These are phyloP conservation scores for Temnothorax longispinosus DNA, from an alignment of 1,140 invertebrate genomes.

Conservation along the genomic window DNA sequence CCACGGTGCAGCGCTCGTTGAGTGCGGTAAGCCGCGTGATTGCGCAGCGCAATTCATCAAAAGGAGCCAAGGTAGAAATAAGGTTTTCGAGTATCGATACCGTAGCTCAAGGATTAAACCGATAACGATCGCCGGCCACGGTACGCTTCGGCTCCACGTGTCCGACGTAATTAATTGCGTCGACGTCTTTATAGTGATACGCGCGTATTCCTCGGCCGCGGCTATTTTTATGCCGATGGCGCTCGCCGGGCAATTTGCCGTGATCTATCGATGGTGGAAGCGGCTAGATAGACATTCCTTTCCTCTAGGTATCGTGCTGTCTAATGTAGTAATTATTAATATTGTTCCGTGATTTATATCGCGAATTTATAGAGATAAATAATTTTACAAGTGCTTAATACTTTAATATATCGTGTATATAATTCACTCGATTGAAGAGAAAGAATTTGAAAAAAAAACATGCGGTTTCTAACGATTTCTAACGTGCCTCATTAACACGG, in stretches of 20 bases:
- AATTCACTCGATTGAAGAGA: neutral
- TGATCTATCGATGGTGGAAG: constrained; percentile 30
- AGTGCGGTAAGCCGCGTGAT: neutral
- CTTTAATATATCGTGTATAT: neutral
- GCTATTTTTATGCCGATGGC: constrained; percentile 11
- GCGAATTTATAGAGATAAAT: neutral
- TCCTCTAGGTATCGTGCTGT: neutral
- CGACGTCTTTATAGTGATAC: constrained; percentile 44
- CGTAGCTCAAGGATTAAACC: constrained; percentile 44
- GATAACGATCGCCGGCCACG: constrained; percentile 47
- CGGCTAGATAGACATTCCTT: neutral
- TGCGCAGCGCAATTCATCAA: constrained; percentile 56
- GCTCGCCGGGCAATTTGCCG: constrained; percentile 32
- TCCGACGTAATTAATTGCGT: constrained; percentile 45
- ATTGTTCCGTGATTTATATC: constrained; percentile 21
- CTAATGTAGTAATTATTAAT: constrained; percentile 32
- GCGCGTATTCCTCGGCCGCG: constrained; percentile 21
- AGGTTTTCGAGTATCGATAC: constrained; percentile 43
- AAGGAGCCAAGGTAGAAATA: constrained; percentile 11
- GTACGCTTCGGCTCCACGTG: constrained; percentile 16
- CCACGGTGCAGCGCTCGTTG: constrained; percentile 44
- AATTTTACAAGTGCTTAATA: neutral
- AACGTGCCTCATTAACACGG: neutral
- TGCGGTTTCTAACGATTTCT: neutral
- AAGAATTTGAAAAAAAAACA: neutral